A percentile compares a stretch with the other conserved stretches of the same genome.
Evolutionary conservation across 2,113 vertebrate species (phyloP).

Genomic region (Talpa occidentalis): DNA sequence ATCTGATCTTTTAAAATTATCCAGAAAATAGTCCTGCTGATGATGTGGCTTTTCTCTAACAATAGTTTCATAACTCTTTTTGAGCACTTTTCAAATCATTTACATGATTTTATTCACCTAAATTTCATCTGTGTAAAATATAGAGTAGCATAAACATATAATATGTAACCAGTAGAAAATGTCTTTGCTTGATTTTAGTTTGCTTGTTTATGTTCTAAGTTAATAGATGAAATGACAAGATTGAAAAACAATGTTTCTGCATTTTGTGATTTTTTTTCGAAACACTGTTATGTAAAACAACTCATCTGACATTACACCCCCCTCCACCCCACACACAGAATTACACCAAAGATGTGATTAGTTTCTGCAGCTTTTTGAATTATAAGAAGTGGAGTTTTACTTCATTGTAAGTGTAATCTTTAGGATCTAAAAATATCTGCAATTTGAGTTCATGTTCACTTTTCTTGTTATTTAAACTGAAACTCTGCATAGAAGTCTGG

Average conservation of each 20-base stretch:
- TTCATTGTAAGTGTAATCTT: background rate
- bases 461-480: no score
- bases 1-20: background rate
- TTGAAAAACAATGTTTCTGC: background rate
- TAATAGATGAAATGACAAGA: background rate
- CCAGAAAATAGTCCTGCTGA: background rate
- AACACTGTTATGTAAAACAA: background rate
- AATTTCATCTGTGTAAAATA: background rate
- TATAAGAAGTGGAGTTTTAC: background rate
- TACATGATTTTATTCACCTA: background rate
- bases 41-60: background rate
- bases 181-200: background rate
- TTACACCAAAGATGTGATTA: background rate
- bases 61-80: background rate
- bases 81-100: no score
- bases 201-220: background rate
- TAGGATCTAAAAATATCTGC: background rate
- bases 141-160: background rate
- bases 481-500: no score
- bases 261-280: background rate
- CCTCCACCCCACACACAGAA: background rate
- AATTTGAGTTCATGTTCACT: background rate
- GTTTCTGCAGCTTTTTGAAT: background rate
- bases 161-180: background rate
- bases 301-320: background rate